These are phyloP conservation scores for Drosophila yooni DNA, from an alignment of 2,888 invertebrate species.

Conservation along the genomic window DNA sequence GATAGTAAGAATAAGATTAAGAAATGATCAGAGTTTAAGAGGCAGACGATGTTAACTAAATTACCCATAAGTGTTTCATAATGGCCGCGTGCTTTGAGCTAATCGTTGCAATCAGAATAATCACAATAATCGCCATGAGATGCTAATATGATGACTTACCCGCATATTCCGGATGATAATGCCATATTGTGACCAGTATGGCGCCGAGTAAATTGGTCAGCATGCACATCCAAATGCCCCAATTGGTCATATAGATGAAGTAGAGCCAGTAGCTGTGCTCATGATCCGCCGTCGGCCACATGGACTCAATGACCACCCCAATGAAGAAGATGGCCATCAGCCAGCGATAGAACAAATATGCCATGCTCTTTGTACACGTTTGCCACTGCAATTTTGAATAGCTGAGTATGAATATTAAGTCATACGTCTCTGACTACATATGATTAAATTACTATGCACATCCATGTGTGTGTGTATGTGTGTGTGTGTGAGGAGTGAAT, in stretches of 20 bases:
- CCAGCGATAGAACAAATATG: conserved; percentile 84
- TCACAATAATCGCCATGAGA: background rate
- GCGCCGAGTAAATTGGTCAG: conserved; percentile 83
- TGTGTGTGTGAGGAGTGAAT: background rate
- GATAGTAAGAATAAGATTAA: background rate
- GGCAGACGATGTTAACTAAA: background rate
- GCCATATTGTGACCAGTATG: conserved; percentile 82
- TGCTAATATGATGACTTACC: conserved; percentile 60
- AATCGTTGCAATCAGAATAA: background rate
- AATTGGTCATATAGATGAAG: conserved; percentile 85
- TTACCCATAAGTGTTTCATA: background rate
- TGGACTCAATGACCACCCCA: conserved; percentile 81
- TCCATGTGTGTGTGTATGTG: background rate
- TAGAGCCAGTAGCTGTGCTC: conserved; percentile 78
- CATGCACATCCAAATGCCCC: conserved; percentile 84
- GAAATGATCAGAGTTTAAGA: background rate
- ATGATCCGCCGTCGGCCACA: conserved; percentile 67
- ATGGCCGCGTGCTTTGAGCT: background rate
- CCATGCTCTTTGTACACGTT: conserved; percentile 81
- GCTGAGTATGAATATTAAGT: conserved; percentile 21
- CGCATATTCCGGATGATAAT: conserved; percentile 84
- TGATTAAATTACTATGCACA: background rate
- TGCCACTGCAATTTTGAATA: conserved; percentile 82
- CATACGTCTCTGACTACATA: conserved; percentile 15
- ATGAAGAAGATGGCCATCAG: conserved; percentile 83